Evolutionary conservation across 2,888 invertebrate species (phyloP), one percentile per base, ranked within the genome.

Genomic region (Syrphus vitripennis): DNA sequence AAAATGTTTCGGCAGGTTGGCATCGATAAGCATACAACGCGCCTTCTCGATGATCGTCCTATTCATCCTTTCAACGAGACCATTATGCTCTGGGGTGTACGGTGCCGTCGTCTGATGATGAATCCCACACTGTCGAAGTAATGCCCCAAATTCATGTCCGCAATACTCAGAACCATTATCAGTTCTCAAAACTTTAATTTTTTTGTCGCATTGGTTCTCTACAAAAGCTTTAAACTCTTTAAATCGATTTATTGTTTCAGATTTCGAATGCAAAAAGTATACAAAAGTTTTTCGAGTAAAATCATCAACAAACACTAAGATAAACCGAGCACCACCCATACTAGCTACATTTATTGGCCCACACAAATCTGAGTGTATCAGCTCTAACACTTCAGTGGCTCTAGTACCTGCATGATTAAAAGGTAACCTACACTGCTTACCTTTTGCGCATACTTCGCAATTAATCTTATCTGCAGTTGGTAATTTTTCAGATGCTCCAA

Each of bases 31-130:
- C 31, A 31, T 31, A 31, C 10, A 31, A 31, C 31, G 21, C 5
- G 12, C 53, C 26, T 53, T 53, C 19, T 53, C 53, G 2, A 14
- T 53, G 6, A 53, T 53, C 4, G n/a, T 53, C n/a, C 53, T 24
- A 9, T 53, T 53, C 53, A 29, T 53, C 0, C 53, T 5, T 7
- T 14, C 81, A 26, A 31, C 55, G 0, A 70, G 12, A 9, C 40
- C 75, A 55, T 76, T 70, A 9, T 81, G 81, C 24, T 75, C 53
- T 31, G 80, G 74, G 9, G 74, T 74, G 9, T 72, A 57, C 7
- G 67, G 57, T 29, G 48, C 61, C 5, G 69, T 61, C 1, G 19
- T 74, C 12, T 53, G 53, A 59, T 80, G 80, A 3, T 6, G 4
- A 14, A 74, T 80, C 3, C 67, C 72, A 48, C 19, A 21, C 4